Percentiles rank a stretch among this genome's conserved stretches.
Conservation (phyloP, 2,888 invertebrate genomes). For the Folsomia manolachei region DNA sequence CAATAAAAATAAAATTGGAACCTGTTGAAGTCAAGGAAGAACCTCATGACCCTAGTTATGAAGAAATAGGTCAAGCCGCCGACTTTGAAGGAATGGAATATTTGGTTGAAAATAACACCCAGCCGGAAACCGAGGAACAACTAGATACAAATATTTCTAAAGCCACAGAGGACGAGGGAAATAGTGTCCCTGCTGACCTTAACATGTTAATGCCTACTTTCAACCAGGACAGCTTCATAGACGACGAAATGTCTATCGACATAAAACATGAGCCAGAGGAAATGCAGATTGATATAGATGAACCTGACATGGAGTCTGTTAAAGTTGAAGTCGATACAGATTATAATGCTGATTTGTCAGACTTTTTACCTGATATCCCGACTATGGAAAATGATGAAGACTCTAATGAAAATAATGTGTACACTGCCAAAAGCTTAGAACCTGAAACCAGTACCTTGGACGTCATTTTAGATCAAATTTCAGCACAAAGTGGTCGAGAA, state of each 20-base stretch:
- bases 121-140: neutral
- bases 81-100: neutral
- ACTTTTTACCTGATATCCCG: conserved; percentile 1
- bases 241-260: conserved; percentile 11
- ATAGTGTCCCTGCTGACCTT: neutral
- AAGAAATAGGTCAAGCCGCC: conserved; percentile 13
- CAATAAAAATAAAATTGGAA: too few relatives aligned
- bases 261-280: conserved; percentile 8
- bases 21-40: conserved; percentile 30
- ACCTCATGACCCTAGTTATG: conserved; percentile 7
- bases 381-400: neutral
- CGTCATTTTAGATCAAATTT: neutral
- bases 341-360: neutral
- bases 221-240: neutral
- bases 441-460: neutral
- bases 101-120: neutral
- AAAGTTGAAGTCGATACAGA: neutral
- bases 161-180: neutral
- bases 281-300: neutral
- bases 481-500: neutral
- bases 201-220: neutral
- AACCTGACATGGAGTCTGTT: neutral
- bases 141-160: neutral
- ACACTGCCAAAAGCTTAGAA: neutral
- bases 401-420: neutral